Base-by-base conservation (phyloP, 2,888 invertebrate species). In the Xestobium rufovillosum region DNA sequence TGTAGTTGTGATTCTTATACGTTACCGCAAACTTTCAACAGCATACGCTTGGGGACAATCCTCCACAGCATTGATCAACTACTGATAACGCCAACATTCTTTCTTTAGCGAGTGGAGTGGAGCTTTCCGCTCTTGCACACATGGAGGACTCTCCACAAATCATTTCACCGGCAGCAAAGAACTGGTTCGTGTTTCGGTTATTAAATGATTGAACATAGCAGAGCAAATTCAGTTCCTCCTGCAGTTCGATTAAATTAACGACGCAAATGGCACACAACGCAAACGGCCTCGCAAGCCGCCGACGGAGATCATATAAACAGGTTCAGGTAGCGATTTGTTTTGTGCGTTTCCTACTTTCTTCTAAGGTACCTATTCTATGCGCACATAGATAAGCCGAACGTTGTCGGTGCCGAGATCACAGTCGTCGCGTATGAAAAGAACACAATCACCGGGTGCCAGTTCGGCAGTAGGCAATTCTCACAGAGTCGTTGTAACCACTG, bases 381-480 rank as follows among this genome's bases (percentile, higher is more conserved):
- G 62, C 55, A 66, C 62, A 50, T 65, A 63, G 52, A 65, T 64
- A 49, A 66, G 61, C 53, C 60, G 59, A 49, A 65, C 58, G 47
- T 57, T 53, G 53, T 60, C 65, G 52, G 59, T 57, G 56, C 55
- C 59, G 52, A 64, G 59, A 65, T 67, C 67, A 65, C 66, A 66
- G 66, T 65, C 63, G 50, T 65, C 63, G 54, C 61, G 62, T 51
- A 65, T 63, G 52, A 66, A 59, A 50, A 66, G 57, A 51, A 66
- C 62, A 61, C 66, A 65, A 55, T 64, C 66, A 52, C 70, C 69
- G 65, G 67, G 57, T 51, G 61, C 56, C 47, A 68, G 68, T 70
- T 69, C 69, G 69, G 61, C 65, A 65, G 63, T 64, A 61, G 71
- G 61, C 57, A 68, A 65, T 54, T 72, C 73, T 67, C 66, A 70